A percentile compares a stretch with the other conserved stretches of the same genome.
Conservation (phyloP, 2,797 vertebrate genomes). For the Argentina silus region DNA sequence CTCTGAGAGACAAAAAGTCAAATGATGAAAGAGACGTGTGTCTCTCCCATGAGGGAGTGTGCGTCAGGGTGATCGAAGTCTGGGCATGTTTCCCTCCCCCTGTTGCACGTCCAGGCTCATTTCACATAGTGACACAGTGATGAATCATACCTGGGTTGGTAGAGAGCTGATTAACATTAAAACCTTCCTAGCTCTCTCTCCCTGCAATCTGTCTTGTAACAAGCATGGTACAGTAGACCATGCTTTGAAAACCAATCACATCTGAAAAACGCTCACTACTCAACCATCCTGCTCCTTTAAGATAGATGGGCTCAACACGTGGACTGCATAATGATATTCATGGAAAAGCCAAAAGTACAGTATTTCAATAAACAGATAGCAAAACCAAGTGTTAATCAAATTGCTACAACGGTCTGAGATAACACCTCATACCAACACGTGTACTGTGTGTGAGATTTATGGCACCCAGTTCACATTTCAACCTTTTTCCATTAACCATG, state of each 20-base stretch:
- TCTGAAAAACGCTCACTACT: conserved; percentile 3
- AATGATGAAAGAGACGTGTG: conserved; percentile 12
- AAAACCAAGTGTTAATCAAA: neutral
- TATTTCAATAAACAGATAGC: neutral
- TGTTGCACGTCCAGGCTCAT: conserved; percentile 44
- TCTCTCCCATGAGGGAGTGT: conserved; percentile 9
- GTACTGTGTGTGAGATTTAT: neutral
- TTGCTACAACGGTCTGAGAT: neutral
- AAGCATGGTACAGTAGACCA: neutral
- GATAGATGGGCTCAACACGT: neutral
- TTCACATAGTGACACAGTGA: conserved; percentile 43
- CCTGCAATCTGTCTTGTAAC: neutral
- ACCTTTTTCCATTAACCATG: neutral
- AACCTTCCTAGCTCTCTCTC: conserved; percentile 16
- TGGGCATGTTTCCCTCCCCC: conserved; percentile 30
- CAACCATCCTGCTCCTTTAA: neutral
- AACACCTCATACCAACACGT: neutral
- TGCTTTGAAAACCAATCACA: conserved; percentile 14
- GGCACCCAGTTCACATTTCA: neutral
- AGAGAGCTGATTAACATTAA: neutral
- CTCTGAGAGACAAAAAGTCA: conserved; percentile 24
- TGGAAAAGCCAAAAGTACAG: neutral
- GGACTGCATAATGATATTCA: conserved; percentile 12
- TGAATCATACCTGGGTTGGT: conserved; percentile 32
- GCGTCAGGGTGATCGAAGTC: conserved; percentile 50